phyloP scores from a whole-genome alignment of 2,888 invertebrate genomes.

The Metallyticus violacea region DNA sequence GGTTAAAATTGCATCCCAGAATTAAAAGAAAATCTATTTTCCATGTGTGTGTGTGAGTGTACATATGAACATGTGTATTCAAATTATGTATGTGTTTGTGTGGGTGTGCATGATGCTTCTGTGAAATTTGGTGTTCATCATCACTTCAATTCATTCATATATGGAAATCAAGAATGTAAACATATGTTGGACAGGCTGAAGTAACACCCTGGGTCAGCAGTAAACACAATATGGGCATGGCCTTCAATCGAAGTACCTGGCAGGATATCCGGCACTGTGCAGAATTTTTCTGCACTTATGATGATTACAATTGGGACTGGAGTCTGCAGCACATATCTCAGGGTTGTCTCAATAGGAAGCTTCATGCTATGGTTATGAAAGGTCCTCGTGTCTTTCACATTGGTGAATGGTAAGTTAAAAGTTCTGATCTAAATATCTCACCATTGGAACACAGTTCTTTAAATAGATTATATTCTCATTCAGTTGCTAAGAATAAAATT shows the following conservation, averaged over 20 bases:
- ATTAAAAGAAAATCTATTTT: too few relatives aligned
- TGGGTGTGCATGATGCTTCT: too few relatives aligned
- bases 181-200: constrained; percentile 63
- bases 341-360: constrained; percentile 69
- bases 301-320: constrained; percentile 99
- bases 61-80: too few relatives aligned
- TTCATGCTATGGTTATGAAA: constrained; percentile 85
- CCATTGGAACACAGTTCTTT: too few relatives aligned
- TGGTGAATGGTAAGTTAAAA: constrained; percentile 85
- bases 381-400: constrained; percentile 97
- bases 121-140: too few relatives aligned
- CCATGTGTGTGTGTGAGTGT: too few relatives aligned
- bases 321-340: constrained; percentile 89
- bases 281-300: constrained; percentile 88
- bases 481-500: too few relatives aligned
- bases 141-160: too few relatives aligned
- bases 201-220: constrained; percentile 93
- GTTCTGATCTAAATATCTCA: too few relatives aligned
- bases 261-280: constrained; percentile 74
- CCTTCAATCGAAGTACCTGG: constrained; percentile 88
- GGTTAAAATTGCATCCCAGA: too few relatives aligned
- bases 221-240: constrained; percentile 99
- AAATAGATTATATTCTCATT: too few relatives aligned
- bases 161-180: background rate
- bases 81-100: too few relatives aligned